These are phyloP conservation scores for Brachypterus glaber DNA, from an alignment of 2,888 invertebrate species.

Conservation along the genomic window DNA sequence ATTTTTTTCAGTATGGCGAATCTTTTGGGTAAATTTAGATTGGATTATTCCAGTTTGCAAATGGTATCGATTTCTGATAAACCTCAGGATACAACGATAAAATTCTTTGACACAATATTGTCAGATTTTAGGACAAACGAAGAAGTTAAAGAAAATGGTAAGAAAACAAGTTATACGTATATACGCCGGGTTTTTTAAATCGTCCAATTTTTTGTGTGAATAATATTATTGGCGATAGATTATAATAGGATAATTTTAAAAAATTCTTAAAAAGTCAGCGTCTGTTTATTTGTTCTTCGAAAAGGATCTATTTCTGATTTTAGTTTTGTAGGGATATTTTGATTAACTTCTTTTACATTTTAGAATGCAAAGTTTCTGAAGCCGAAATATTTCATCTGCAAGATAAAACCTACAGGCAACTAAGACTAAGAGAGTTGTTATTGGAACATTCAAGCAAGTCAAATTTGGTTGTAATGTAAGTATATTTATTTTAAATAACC, in stretches of 20 bases:
- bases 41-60: slow-evolving; percentile 83
- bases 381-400: slow-evolving; percentile 62
- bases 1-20: slow-evolving; percentile 87
- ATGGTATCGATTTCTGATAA: slow-evolving; percentile 85
- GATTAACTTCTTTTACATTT: slow-evolving; percentile 17
- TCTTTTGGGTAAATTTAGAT: slow-evolving; percentile 84
- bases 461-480: slow-evolving; percentile 90
- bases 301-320: no score
- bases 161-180: slow-evolving; percentile 5
- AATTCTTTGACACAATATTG: slow-evolving; percentile 63
- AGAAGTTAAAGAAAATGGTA: slow-evolving; percentile 32
- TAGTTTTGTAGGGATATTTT: no score
- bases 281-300: no score
- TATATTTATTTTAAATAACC: slow-evolving; percentile 15
- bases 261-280: no score
- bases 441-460: slow-evolving; percentile 79
- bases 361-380: slow-evolving; percentile 60
- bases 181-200: no score
- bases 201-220: no score
- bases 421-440: slow-evolving; percentile 82
- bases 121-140: slow-evolving; percentile 51
- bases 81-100: slow-evolving; percentile 64
- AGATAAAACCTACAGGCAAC: slow-evolving; percentile 84
- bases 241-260: no score
- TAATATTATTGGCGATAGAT: no score